These are phyloP conservation scores for Drosophila sp. DNA, from an alignment of 1,140 invertebrate species.

Conservation along the genomic window DNA sequence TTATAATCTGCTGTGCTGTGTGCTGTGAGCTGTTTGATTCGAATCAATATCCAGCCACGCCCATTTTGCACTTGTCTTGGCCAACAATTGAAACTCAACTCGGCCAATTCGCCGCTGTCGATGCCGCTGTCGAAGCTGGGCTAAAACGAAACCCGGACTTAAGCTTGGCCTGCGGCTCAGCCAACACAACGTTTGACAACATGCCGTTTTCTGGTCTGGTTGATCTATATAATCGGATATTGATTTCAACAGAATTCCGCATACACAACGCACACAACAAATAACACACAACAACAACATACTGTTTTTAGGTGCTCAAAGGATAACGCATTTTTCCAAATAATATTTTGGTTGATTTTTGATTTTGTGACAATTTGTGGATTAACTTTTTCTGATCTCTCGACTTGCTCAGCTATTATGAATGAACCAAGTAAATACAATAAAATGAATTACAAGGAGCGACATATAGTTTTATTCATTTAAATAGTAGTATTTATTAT, in stretches of 20 bases:
- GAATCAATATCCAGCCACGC: constrained; percentile 79
- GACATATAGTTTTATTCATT: no score
- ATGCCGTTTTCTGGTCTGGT: constrained; percentile 68
- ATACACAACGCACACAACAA: background rate
- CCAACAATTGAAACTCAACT: background rate
- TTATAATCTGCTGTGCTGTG: constrained; percentile 78
- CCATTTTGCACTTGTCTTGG: constrained; percentile 30
- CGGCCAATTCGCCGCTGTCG: no score
- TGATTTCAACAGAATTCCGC: constrained; percentile 59
- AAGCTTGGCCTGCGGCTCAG: constrained; percentile 75
- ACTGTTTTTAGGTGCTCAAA: constrained; percentile 6
- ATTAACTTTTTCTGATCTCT: constrained; percentile 66
- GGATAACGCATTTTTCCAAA: constrained; percentile 53
- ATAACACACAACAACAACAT: background rate
- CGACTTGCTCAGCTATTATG: constrained; percentile 34
- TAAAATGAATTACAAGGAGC: background rate
- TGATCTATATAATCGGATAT: constrained; percentile 81
- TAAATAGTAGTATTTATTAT: no score
- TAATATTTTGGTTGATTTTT: constrained; percentile 78
- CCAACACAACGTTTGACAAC: constrained; percentile 76
- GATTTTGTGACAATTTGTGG: constrained; percentile 80
- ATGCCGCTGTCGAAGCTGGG: no score
- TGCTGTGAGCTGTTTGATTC: constrained; percentile 83
- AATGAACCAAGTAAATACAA: constrained; percentile 35
- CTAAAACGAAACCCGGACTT: constrained; percentile 29